phyloP scores from a whole-genome alignment of 2,888 invertebrate genomes.

The Cheilosia urbana region DNA sequence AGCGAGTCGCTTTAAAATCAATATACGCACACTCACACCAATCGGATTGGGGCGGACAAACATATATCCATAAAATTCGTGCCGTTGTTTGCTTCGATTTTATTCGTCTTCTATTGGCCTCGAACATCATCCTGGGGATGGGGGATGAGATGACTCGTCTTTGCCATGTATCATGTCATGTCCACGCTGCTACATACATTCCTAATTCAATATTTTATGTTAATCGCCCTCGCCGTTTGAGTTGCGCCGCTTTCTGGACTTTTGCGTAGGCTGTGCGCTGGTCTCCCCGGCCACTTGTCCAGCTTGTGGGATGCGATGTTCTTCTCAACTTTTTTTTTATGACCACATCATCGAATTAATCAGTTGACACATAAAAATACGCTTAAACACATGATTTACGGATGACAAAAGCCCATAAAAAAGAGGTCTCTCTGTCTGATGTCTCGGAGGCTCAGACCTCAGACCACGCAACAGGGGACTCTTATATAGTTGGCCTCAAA shows the following conservation, averaged over 20 bases:
- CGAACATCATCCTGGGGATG: constrained; percentile 62
- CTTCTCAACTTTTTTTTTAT: constrained; percentile 44
- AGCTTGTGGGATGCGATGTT: constrained; percentile 2
- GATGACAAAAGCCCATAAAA: constrained; percentile 74
- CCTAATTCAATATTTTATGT: constrained; percentile 76
- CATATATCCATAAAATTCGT: constrained; percentile 51
- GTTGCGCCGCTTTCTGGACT: constrained; percentile 48
- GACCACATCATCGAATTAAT: constrained; percentile 75
- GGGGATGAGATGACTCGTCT: constrained; percentile 41
- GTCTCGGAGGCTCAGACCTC: background rate
- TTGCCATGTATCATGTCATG: constrained; percentile 74
- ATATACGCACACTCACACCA: constrained; percentile 36
- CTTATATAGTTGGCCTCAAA: background rate
- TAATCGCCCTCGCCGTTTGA: constrained; percentile 75
- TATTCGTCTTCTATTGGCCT: constrained; percentile 47
- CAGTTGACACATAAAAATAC: constrained; percentile 76
- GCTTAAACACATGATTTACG: constrained; percentile 75
- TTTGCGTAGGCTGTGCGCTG: constrained; percentile 64
- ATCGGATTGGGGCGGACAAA: background rate
- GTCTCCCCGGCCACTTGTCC: constrained; percentile 37
- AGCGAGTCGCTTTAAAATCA: constrained; percentile 54
- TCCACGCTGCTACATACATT: constrained; percentile 65
- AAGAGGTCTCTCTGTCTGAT: constrained; percentile 52
- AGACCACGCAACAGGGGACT: constrained; percentile 72
- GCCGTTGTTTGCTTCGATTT: constrained; percentile 20